Evolutionary conservation across 1,140 invertebrate species (phyloP).

Genomic region (Microplitis demolitor): DNA sequence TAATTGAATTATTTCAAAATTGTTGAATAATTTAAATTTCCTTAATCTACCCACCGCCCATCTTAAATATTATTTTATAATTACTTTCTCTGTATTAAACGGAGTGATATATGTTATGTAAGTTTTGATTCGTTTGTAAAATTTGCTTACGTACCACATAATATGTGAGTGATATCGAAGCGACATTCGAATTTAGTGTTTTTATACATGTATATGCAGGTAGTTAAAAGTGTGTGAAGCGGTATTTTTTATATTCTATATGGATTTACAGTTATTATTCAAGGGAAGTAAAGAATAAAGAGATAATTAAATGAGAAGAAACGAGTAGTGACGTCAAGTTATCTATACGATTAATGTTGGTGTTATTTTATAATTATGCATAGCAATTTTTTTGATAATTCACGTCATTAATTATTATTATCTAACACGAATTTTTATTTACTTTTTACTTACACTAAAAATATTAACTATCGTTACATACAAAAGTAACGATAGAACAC

Average conservation of each 20-base stretch:
- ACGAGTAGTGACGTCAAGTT: neutral
- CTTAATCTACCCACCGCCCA: conserved; percentile 25
- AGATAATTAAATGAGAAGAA: conserved; percentile 15
- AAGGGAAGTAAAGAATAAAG: conserved; percentile 15
- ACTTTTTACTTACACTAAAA: neutral
- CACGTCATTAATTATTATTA: conserved; percentile 6
- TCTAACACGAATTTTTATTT: neutral
- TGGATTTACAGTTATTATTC: conserved; percentile 47
- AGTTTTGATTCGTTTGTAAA: conserved; percentile 13
- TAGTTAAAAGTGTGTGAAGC: conserved; percentile 29
- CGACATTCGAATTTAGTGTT: conserved; percentile 32
- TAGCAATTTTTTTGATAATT: conserved; percentile 6
- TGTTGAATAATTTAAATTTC: neutral
- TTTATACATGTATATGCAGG: conserved; percentile 32
- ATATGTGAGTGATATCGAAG: conserved; percentile 1
- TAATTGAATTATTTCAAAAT: neutral
- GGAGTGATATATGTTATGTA: conserved; percentile 29
- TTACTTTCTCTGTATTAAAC: conserved; percentile 28
- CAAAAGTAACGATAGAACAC: too few relatives aligned
- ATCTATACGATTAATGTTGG: neutral
- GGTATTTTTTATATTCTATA: conserved; percentile 52
- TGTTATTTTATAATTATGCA: neutral
- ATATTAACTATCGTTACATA: too few relatives aligned
- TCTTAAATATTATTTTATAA: conserved; percentile 33
- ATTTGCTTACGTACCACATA: conserved; percentile 6